Evolutionary conservation across 2,888 invertebrate species (phyloP).

Genomic region (Mesochorus sp.): DNA sequence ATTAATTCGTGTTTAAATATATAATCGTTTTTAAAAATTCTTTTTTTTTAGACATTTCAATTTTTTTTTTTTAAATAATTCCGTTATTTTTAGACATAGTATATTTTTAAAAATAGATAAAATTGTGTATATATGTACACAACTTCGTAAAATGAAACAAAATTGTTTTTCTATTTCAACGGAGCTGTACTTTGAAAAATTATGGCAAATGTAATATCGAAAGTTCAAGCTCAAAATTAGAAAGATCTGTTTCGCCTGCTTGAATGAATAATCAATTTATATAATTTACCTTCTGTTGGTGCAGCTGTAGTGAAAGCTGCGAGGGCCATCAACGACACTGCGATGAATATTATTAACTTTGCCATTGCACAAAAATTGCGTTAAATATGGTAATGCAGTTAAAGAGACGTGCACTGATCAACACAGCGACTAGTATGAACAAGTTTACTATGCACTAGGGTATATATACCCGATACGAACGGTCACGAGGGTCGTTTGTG

Average conservation of each 20-base stretch:
- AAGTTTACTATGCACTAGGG: background rate
- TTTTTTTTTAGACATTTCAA: too few species aligned
- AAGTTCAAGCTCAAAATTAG: background rate
- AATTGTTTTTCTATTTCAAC: too few species aligned
- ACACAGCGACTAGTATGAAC: background rate
- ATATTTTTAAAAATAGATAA: too few species aligned
- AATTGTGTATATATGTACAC: too few species aligned
- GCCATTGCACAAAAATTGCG: constrained; percentile 13
- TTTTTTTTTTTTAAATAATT: too few species aligned
- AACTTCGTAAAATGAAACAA: too few species aligned
- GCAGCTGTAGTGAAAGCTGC: constrained; percentile 50
- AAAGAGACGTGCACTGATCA: background rate
- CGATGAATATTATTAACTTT: constrained; percentile 59
- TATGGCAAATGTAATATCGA: background rate
- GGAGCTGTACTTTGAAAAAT: too few species aligned
- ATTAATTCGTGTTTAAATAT: too few species aligned
- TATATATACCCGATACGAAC: constrained; percentile 20
- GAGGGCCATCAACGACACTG: constrained; percentile 42
- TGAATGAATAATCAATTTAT: background rate
- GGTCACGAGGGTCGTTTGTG: background rate
- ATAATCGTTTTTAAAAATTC: too few species aligned
- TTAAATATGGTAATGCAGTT: background rate
- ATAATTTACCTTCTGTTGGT: constrained; percentile 45
- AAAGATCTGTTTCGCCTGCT: too few species aligned
- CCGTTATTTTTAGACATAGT: too few species aligned